Percentiles rank a stretch among this genome's conserved stretches.
These are phyloP conservation scores for Cybosia mesomella DNA, from an alignment of 2,888 invertebrate genomes.

Conservation along the genomic window DNA sequence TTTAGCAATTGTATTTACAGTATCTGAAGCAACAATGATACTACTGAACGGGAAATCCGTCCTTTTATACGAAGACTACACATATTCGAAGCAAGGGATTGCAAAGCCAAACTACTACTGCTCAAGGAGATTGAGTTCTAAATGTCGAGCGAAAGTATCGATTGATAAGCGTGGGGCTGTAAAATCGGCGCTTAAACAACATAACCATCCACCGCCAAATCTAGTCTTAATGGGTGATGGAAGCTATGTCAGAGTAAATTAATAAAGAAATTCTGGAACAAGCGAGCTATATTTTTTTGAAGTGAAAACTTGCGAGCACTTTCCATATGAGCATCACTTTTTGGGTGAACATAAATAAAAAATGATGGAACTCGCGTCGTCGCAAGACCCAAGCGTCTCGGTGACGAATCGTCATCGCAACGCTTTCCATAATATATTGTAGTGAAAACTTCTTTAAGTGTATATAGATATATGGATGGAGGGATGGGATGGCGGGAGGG, in stretches of 20 bases:
- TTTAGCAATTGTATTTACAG: slow-evolving; percentile 27
- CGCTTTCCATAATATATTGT: no score
- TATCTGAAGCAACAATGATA: slow-evolving; percentile 24
- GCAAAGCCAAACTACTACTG: slow-evolving; percentile 33
- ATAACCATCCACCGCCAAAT: slow-evolving; percentile 52
- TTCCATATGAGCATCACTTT: no score
- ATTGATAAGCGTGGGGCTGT: slow-evolving; percentile 38
- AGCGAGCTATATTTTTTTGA: no score
- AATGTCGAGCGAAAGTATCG: slow-evolving; percentile 38
- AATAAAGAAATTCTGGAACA: background rate
- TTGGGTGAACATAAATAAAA: no score
- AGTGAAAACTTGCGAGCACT: no score
- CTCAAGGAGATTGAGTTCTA: slow-evolving; percentile 24
- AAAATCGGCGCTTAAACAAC: slow-evolving; percentile 34
- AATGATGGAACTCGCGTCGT: no score
- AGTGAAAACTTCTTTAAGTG: no score
- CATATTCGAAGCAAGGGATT: slow-evolving; percentile 40
- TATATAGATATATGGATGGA: no score
- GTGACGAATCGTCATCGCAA: no score
- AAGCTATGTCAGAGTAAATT: slow-evolving; percentile 11
- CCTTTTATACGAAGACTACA: slow-evolving; percentile 37
- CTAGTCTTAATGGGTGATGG: slow-evolving; percentile 12
- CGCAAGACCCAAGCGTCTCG: no score
- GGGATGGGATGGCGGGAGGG: no score
- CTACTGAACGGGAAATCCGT: slow-evolving; percentile 28